phyloP scores from a whole-genome alignment of 2,888 invertebrate species.

The Lochmaea crataegi region DNA sequence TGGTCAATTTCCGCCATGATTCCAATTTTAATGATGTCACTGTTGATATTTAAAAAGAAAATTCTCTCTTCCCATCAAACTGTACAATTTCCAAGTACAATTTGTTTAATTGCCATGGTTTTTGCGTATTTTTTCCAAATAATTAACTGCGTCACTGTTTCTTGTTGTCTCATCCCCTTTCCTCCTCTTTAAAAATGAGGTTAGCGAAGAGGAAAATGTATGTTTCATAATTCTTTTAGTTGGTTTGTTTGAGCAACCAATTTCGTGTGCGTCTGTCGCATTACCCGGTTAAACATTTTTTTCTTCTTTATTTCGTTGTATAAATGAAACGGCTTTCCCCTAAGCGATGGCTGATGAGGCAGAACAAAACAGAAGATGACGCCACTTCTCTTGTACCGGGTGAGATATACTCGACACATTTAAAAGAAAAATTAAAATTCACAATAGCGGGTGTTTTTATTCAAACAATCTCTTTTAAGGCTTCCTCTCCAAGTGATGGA shows the following conservation, averaged over 20 bases:
- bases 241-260: conserved; percentile 44
- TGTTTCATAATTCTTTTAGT: conserved; percentile 40
- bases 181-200: background rate
- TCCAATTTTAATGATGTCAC: background rate
- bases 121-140: background rate
- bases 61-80: background rate
- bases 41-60: no score
- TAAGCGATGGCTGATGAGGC: conserved; percentile 41
- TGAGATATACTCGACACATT: background rate
- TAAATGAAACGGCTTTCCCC: conserved; percentile 47
- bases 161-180: background rate
- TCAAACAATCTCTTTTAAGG: background rate
- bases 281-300: conserved; percentile 47
- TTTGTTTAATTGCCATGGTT: conserved; percentile 2
- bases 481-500: no score
- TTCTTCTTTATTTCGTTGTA: conserved; percentile 46
- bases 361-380: conserved; percentile 17
- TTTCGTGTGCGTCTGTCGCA: conserved; percentile 45
- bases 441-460: background rate
- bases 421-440: no score
- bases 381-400: background rate
- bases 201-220: conserved; percentile 30
- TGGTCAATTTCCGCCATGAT: no score
- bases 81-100: background rate
- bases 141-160: background rate